Evolutionary conservation across 2,113 vertebrate species (phyloP), one percentile per base, ranked within the genome.

Genomic region (Poeciliopsis turrubarensis): DNA sequence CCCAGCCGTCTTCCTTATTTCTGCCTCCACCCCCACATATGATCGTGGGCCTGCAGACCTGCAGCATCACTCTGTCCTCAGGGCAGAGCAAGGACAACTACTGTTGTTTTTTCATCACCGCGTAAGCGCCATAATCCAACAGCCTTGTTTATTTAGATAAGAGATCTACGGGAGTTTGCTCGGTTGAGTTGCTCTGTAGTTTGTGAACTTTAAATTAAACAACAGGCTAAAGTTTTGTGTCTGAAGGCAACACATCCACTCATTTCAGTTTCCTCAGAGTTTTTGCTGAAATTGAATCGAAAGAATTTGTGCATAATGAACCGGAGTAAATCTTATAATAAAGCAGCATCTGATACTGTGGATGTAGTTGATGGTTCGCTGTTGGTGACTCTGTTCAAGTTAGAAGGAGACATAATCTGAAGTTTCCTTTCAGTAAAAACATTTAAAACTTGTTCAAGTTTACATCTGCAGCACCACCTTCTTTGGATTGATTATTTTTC

Each of bases 101-200:
- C 86, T 94, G 91, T 94, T 94, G 91, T 92, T 89, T 93, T 94
- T 94, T 93, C 92, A 93, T 94, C 89, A 92, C 85, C 76, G 74
- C 32, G 71, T 89, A 87, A 93, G 77, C 90, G 73, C 60, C 47
- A 80, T 91, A 90, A 94, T 92, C 90, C 87, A 25, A 75, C 7
- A 8, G 79, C 78, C 87, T 81, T 13, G 75, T 92, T 91, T 92
- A 90, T 92, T 92, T 91, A 82, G 82, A 90, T 67, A 79, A 82
- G 86, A 84, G 90, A 89, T 93, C 89, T 81, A 61, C 65, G 41
- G 78, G 73, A 79, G 72, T 88, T 90, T 90, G 80, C 81, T 81
- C 85, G 68, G 66, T n/a, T 74, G 83, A 84, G 84, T 51, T 86
- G 69, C 70, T 62, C 84, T 80, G 83, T 0, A 77, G 83, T 83